phyloP scores from a whole-genome alignment of 2,113 vertebrate species.

The Elanus axillaris region DNA sequence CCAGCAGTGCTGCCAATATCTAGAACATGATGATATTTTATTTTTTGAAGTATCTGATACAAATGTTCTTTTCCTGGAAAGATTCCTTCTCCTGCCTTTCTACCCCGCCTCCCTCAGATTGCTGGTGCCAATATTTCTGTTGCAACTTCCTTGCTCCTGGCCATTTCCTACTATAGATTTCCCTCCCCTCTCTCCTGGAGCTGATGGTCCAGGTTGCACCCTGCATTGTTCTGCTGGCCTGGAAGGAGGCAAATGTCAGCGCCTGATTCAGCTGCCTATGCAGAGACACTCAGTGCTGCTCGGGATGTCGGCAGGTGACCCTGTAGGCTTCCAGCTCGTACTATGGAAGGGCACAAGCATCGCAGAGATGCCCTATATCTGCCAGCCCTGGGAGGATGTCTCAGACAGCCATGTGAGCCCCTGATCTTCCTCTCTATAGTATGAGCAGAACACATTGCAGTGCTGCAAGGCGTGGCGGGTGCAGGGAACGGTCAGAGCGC shows the following conservation, averaged over 20 bases:
- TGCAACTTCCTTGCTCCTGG: slow-evolving; percentile 17
- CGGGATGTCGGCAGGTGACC: fast-evolving
- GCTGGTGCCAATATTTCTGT: slow-evolving; percentile 21
- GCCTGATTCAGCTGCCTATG: neutral
- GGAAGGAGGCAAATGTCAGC: neutral
- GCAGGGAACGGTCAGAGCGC: neutral
- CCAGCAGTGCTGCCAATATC: neutral
- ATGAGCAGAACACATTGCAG: neutral
- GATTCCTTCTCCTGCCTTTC: slow-evolving; percentile 7
- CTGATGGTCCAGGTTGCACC: neutral
- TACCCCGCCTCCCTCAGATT: neutral
- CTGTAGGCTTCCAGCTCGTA: neutral
- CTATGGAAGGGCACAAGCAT: neutral
- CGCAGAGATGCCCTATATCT: neutral
- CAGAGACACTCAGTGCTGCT: neutral
- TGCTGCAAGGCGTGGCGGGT: neutral
- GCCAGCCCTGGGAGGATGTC: neutral
- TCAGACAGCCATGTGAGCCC: neutral
- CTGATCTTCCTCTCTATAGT: fast-evolving
- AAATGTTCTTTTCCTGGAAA: slow-evolving; percentile 46
- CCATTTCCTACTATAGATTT: neutral
- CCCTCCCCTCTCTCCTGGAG: neutral
- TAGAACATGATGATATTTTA: neutral
- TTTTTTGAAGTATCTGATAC: slow-evolving; percentile 57
- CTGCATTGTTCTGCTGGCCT: neutral